These are phyloP conservation scores for Uropsilus gracilis DNA, from an alignment of 2,113 vertebrate species.

Conservation along the genomic window DNA sequence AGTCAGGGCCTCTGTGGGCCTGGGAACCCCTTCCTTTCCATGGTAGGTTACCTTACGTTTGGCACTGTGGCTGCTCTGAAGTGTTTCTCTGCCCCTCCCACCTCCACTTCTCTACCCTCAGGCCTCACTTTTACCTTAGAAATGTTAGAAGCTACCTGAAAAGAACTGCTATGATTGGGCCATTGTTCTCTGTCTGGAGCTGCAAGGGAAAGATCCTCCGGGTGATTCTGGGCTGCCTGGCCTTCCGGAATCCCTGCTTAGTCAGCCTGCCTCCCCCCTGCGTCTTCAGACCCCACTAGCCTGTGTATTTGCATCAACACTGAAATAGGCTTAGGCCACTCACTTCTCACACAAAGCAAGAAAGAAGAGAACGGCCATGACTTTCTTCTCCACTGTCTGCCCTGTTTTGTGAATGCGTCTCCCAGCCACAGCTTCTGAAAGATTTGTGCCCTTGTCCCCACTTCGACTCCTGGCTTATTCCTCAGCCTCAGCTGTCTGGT, in stretches of 20 bases:
- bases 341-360: background rate
- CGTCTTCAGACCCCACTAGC: background rate
- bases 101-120: no score
- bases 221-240: accelerated
- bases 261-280: background rate
- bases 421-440: background rate
- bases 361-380: background rate
- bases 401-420: background rate
- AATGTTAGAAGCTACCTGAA: background rate
- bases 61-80: background rate
- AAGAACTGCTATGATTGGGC: background rate
- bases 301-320: background rate
- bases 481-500: background rate
- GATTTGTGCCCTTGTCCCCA: background rate
- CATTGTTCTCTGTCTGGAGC: background rate
- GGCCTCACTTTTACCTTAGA: background rate
- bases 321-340: background rate
- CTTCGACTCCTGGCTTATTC: background rate
- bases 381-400: background rate
- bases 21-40: background rate
- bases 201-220: background rate
- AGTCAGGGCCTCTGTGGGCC: background rate
- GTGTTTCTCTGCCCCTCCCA: background rate
- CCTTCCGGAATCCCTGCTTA: background rate
- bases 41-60: accelerated